Evolutionary conservation across 2,888 invertebrate species (phyloP).

Genomic region (Incurvaria masculella): DNA sequence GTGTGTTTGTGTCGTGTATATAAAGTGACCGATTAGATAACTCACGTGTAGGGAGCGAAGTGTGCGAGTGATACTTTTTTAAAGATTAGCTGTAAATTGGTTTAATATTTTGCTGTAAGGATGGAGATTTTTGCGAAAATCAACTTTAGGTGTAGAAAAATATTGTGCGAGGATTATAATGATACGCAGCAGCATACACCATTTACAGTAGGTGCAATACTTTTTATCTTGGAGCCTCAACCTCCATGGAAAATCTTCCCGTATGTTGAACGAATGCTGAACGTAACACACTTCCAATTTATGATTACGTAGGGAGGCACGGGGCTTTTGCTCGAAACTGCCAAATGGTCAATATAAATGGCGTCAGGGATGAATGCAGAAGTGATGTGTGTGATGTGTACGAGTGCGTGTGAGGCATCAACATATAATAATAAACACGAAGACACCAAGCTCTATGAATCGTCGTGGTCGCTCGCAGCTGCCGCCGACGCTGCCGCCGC

Average conservation of each 20-base stretch:
- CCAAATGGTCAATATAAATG: conserved; percentile 55
- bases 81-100: conserved; percentile 28
- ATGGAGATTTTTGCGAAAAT: too few relatives aligned
- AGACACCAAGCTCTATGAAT: conserved; percentile 48
- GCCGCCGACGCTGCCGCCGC: conserved; percentile 12
- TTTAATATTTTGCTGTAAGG: conserved; percentile 16
- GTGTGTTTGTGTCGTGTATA: conserved; percentile 50
- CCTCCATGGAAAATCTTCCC: too few relatives aligned
- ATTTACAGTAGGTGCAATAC: too few relatives aligned
- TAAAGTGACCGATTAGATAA: conserved; percentile 5
- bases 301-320: too few relatives aligned
- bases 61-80: conserved; percentile 17
- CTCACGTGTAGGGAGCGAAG: conserved; percentile 18
- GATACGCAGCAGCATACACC: too few relatives aligned
- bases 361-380: too few relatives aligned
- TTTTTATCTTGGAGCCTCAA: too few relatives aligned
- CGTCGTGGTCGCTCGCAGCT: conserved; percentile 16
- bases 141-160: too few relatives aligned
- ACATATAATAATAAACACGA: conserved; percentile 39
- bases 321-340: conserved; percentile 30
- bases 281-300: too few relatives aligned
- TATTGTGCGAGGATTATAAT: too few relatives aligned
- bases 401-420: conserved; percentile 18
- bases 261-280: too few relatives aligned
- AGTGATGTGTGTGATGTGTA: conserved; percentile 15